phyloP scores from a whole-genome alignment of 2,888 invertebrate species.

The Drosophila mimetica region DNA sequence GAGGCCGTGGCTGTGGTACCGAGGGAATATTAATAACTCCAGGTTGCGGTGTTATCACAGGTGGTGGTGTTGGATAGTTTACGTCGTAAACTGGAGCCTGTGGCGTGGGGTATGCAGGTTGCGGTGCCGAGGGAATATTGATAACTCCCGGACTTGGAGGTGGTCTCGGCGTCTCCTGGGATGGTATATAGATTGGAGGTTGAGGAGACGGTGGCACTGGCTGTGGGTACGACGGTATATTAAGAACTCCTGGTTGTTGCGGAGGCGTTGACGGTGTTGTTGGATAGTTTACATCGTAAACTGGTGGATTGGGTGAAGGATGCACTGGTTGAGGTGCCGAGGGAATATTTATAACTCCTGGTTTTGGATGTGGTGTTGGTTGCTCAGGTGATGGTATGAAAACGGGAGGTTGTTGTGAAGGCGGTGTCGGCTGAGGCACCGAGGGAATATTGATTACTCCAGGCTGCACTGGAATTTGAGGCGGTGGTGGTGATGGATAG shows the following conservation, averaged over 20 bases:
- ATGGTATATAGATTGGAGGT: conserved; percentile 17
- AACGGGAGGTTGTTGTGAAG: conserved; percentile 11
- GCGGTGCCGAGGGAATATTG: conserved; percentile 46
- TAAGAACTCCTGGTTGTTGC: conserved; percentile 31
- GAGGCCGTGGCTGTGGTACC: conserved; percentile 16
- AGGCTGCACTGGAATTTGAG: conserved; percentile 15
- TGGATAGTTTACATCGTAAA: conserved; percentile 56
- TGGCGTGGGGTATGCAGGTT: conserved; percentile 27
- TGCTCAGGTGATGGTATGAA: conserved; percentile 60
- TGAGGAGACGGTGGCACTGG: conserved; percentile 9
- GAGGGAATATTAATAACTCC: conserved; percentile 43
- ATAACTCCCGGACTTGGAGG: conserved; percentile 32
- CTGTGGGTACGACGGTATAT: conserved; percentile 39
- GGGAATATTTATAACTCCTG: conserved; percentile 54
- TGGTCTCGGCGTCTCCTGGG: conserved; percentile 57
- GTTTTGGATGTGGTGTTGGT: conserved; percentile 4
- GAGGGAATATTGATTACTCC: conserved; percentile 47
- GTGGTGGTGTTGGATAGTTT: conserved; percentile 20
- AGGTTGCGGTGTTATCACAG: conserved; percentile 16
- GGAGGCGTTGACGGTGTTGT: not conserved
- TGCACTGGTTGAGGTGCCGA: conserved; percentile 31
- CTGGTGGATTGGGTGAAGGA: conserved; percentile 73
- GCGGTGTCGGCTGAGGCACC: conserved; percentile 17
- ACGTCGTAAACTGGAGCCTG: conserved; percentile 21
- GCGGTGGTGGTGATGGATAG: conserved; percentile 18